Percentiles rank a stretch among this genome's conserved stretches.
phyloP scores from a whole-genome alignment of 2,888 invertebrate genomes.

The Agrypnus murinus region DNA sequence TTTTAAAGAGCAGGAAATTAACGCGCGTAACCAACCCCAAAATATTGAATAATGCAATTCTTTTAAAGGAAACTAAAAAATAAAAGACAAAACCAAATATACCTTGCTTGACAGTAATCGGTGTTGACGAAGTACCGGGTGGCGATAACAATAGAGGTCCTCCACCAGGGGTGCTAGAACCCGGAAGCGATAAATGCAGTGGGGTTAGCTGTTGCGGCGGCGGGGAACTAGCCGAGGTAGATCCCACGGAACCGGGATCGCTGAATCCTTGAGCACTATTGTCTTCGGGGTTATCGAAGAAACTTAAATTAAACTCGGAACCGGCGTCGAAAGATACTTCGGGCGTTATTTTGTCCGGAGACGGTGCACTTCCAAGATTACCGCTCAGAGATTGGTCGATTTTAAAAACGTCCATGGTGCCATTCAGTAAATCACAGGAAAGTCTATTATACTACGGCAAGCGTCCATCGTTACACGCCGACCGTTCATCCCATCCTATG shows the following conservation, averaged over 20 bases:
- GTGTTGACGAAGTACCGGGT: constrained; percentile 61
- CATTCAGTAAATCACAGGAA: constrained; percentile 44
- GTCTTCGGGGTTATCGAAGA: constrained; percentile 83
- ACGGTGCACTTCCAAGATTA: constrained; percentile 77
- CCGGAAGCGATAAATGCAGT: constrained; percentile 63
- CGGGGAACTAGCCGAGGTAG: constrained; percentile 71
- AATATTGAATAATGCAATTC: too few relatives aligned
- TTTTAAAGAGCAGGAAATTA: too few relatives aligned
- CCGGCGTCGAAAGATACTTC: constrained; percentile 84
- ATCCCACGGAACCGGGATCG: constrained; percentile 79
- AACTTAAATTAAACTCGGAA: constrained; percentile 86
- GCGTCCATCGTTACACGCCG: constrained; percentile 46
- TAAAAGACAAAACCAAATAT: too few relatives aligned
- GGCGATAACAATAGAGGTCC: constrained; percentile 64
- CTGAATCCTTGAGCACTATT: constrained; percentile 81
- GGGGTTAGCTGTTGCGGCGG: constrained; percentile 65
- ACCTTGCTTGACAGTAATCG: constrained; percentile 69
- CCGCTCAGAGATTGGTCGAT: constrained; percentile 79
- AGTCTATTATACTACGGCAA: constrained; percentile 45
- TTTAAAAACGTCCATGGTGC: constrained; percentile 82
- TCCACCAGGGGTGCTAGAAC: constrained; percentile 61
- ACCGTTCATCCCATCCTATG: constrained; percentile 47
- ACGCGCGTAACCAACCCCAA: not conserved
- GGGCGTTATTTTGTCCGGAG: constrained; percentile 76
- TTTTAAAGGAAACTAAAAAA: too few relatives aligned